A percentile compares a stretch with the other conserved stretches of the same genome.
phyloP scores from a whole-genome alignment of 2,888 invertebrate genomes.

The Ypsolopha sequella region DNA sequence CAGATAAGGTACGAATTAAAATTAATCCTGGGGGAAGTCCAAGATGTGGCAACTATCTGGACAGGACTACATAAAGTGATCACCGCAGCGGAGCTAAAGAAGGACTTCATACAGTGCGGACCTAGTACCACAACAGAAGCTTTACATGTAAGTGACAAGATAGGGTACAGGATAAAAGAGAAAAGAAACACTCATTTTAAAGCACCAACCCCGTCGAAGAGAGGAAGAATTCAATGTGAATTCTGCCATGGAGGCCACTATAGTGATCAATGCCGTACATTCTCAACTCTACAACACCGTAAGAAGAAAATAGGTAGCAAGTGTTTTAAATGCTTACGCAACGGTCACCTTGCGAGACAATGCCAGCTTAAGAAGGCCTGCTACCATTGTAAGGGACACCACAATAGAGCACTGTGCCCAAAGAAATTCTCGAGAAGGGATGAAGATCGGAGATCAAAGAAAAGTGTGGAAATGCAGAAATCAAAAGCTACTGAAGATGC shows the following conservation, averaged over 20 bases:
- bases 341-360: neutral
- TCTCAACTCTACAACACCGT: neutral
- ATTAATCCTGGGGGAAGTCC: neutral
- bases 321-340: neutral
- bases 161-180: no score
- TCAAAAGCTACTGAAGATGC: no score
- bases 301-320: neutral
- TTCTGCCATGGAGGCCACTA: conserved; percentile 1
- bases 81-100: neutral
- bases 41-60: no score
- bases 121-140: no score
- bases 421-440: no score
- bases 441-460: no score
- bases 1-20: neutral
- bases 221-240: neutral
- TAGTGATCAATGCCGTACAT: conserved; percentile 1
- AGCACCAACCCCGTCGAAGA: neutral
- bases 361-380: neutral
- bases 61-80: neutral
- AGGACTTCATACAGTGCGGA: no score
- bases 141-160: no score
- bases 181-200: neutral
- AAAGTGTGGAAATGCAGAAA: no score
- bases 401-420: conserved; percentile 3
- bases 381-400: neutral